Conservation (phyloP, 2,797 vertebrate genomes). For the Crypturellus tataupa region DNA sequence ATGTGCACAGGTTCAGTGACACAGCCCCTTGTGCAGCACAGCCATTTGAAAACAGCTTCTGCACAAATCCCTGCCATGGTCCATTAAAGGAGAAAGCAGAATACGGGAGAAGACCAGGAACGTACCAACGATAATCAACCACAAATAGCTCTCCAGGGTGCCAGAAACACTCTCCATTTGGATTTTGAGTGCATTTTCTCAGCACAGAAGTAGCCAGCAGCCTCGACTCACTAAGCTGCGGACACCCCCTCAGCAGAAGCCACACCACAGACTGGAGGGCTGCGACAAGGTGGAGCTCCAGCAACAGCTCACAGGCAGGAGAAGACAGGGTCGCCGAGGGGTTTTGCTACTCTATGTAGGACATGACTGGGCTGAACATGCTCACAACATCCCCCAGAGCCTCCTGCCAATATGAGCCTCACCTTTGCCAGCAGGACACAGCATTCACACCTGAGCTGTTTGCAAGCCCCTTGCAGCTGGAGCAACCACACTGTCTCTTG, state of each 20-base stretch:
- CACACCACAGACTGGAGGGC: background rate
- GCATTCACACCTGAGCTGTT: background rate
- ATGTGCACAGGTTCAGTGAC: background rate
- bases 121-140: background rate
- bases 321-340: background rate
- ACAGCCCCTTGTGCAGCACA: background rate
- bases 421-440: background rate
- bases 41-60: background rate
- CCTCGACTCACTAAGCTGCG: rapidly evolving
- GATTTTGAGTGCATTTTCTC: background rate
- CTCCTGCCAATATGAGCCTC: too few species aligned
- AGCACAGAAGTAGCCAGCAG: rapidly evolving
- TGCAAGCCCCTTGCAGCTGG: background rate
- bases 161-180: background rate
- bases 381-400: background rate
- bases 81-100: background rate
- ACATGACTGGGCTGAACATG: background rate
- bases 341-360: background rate
- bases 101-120: background rate
- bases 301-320: background rate
- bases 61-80: background rate
- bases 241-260: background rate
- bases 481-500: background rate
- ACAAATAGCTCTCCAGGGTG: background rate
- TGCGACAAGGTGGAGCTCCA: background rate